Evolutionary conservation across 2,113 vertebrate genomes (phyloP).

Genomic region (Phrynosoma blainvillii): DNA sequence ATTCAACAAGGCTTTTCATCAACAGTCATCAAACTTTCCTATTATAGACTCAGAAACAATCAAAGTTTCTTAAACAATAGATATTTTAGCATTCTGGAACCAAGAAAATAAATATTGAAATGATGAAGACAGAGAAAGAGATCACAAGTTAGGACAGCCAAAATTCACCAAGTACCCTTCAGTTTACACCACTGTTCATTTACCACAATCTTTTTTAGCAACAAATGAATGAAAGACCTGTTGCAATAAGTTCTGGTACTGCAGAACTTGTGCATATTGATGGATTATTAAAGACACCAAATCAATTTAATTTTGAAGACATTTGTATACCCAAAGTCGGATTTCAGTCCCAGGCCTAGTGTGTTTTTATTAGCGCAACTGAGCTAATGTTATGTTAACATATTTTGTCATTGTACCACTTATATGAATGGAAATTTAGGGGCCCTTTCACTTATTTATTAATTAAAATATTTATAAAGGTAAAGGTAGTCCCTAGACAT

Average conservation of each 20-base stretch:
- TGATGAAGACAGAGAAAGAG: background rate
- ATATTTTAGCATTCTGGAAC: background rate
- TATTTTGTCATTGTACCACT: too few relatives aligned
- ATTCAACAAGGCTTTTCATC: conserved; percentile 9
- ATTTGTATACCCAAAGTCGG: too few relatives aligned
- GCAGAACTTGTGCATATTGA: too few relatives aligned
- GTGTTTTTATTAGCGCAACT: too few relatives aligned
- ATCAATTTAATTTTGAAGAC: too few relatives aligned
- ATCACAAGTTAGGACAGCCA: background rate
- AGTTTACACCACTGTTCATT: background rate
- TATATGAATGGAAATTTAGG: too few relatives aligned
- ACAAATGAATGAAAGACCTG: background rate
- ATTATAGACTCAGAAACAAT: background rate
- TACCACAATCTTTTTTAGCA: background rate
- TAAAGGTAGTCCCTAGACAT: too few relatives aligned
- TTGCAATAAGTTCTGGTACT: background rate
- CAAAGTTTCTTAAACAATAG: background rate
- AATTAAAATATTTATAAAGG: too few relatives aligned
- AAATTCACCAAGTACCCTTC: background rate
- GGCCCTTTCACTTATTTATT: too few relatives aligned
- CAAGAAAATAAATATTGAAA: background rate
- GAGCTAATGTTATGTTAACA: too few relatives aligned
- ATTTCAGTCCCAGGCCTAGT: too few relatives aligned
- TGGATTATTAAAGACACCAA: too few relatives aligned
- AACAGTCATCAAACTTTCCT: background rate